phyloP scores from a whole-genome alignment of 2,888 invertebrate genomes.

The Zaprionus lineosus region DNA sequence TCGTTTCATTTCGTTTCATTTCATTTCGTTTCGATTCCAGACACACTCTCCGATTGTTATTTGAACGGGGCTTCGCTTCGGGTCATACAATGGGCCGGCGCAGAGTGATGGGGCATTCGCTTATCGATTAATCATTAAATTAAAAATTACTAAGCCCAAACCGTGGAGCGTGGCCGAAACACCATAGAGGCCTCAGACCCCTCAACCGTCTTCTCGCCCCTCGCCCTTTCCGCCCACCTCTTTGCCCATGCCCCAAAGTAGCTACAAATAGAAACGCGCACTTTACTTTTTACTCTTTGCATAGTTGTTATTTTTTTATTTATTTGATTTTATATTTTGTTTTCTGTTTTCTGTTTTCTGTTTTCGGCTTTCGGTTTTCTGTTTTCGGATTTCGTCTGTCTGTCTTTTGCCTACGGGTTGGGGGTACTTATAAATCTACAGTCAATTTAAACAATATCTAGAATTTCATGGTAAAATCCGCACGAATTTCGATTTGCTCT shows the following conservation, averaged over 20 bases:
- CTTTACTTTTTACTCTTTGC: slow-evolving; percentile 20
- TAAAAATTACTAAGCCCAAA: slow-evolving; percentile 69
- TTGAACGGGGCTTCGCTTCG: slow-evolving; percentile 18
- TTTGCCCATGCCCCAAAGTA: too few relatives aligned
- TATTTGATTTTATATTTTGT: slow-evolving; percentile 7
- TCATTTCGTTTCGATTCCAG: slow-evolving; percentile 5
- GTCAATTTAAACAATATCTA: slow-evolving; percentile 66
- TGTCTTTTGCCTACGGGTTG: too few relatives aligned
- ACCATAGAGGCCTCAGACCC: slow-evolving; percentile 23
- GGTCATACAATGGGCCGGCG: slow-evolving; percentile 62
- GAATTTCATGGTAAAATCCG: slow-evolving; percentile 45
- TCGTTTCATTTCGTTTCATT: slow-evolving; percentile 29
- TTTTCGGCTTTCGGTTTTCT: slow-evolving; percentile 31
- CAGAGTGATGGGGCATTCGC: slow-evolving; percentile 59
- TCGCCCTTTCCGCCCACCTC: neutral
- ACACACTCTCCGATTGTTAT: slow-evolving; percentile 9
- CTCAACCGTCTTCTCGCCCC: too few relatives aligned
- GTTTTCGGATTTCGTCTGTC: slow-evolving; percentile 21
- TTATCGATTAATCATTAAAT: slow-evolving; percentile 79
- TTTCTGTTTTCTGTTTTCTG: slow-evolving; percentile 23
- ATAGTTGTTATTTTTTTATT: slow-evolving; percentile 12
- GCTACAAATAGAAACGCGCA: slow-evolving; percentile 14
- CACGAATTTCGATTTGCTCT: slow-evolving; percentile 48
- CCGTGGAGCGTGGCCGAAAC: slow-evolving; percentile 70
- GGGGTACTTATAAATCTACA: slow-evolving; percentile 37